Base-by-base conservation (phyloP, 2,797 vertebrate genomes). In the Muraenolepis orangiensis region DNA sequence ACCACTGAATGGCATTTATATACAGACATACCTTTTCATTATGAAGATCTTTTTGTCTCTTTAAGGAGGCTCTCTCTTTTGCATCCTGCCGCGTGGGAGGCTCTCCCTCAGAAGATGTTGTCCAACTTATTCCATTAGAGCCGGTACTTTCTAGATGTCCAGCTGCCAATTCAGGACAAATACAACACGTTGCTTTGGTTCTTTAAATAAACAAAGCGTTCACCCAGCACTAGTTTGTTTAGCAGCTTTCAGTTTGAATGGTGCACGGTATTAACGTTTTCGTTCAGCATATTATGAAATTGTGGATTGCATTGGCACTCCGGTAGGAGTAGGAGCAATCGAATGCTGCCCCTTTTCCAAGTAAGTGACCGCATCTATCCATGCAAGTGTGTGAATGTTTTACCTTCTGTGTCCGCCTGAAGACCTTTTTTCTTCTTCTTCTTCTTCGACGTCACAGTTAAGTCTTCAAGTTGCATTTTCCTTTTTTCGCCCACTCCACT, bases 31-130 rank as follows among this genome's bases (percentile, higher is more conserved):
- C 97, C 96, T 98, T 97, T 90, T 98, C 94, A 74, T 93, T 93
- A 84, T 96, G 95, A 76, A 96, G 90, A 57, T 94, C 92, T 80
- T 96, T 96, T 36, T 96, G 84, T 81, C 95, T 96, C 81, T 94
- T 95, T 68, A 92, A 84, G 0, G 93, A 92, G 2, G 88, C 86
- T 29, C 92, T 93, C 71, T 93, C 93, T 69, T 94, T 92, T 38
- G 30, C 85, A 0, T 90, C 90, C 28, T 73, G 78, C n/a, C 88
- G 70, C 71, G 84, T 89, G 74, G 91, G 86, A 0, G 89, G 80
- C 79, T 93, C 95, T 80, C 85, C 89, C 82, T 95, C 93, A 81
- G 93, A 69, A 7, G 94, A 93, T 8, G 97, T 96, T 28, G 92
- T 96, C 96, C 96, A 98, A 51, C 89, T 92, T 85, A 98, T 95